These are phyloP conservation scores for Maconellicoccus hirsutus DNA, from an alignment of 1,140 invertebrate species.

Conservation along the genomic window DNA sequence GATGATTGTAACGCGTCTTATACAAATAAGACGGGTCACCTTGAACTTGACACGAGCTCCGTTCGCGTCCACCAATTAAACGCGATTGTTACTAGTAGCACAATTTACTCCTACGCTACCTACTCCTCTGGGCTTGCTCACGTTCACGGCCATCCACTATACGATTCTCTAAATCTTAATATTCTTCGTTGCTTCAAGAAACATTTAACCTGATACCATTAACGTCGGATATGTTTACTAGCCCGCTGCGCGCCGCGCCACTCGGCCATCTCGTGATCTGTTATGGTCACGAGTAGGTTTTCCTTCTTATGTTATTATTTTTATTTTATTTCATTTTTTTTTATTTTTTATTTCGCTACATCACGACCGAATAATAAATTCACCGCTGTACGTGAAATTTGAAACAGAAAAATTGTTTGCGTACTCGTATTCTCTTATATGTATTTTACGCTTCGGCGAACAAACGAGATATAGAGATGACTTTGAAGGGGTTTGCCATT, in stretches of 20 bases:
- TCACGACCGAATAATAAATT: not conserved
- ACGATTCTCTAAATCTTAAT: not conserved
- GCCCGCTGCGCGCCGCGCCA: too few species aligned
- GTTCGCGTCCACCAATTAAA: constrained; percentile 3
- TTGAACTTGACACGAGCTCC: not conserved
- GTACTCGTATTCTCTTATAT: too few species aligned
- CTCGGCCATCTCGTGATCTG: not conserved
- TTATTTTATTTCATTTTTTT: too few species aligned
- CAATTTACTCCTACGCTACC: constrained; percentile 1
- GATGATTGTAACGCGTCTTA: not conserved
- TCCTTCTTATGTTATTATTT: too few species aligned
- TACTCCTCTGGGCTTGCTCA: not conserved
- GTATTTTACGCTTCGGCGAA: too few species aligned
- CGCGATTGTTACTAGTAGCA: constrained; percentile 1
- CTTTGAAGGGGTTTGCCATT: too few species aligned
- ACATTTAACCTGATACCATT: not conserved
- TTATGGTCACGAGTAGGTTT: constrained; percentile 8
- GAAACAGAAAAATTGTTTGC: too few species aligned
- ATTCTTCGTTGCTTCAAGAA: not conserved
- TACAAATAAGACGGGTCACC: not conserved
- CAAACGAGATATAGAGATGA: too few species aligned
- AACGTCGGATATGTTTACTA: not conserved
- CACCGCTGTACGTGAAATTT: not conserved
- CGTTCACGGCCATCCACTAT: not conserved
- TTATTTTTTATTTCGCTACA: too few species aligned